A percentile compares a stretch with the other conserved stretches of the same genome.
phyloP scores from a whole-genome alignment of 2,888 invertebrate species.

The Apamea anceps region DNA sequence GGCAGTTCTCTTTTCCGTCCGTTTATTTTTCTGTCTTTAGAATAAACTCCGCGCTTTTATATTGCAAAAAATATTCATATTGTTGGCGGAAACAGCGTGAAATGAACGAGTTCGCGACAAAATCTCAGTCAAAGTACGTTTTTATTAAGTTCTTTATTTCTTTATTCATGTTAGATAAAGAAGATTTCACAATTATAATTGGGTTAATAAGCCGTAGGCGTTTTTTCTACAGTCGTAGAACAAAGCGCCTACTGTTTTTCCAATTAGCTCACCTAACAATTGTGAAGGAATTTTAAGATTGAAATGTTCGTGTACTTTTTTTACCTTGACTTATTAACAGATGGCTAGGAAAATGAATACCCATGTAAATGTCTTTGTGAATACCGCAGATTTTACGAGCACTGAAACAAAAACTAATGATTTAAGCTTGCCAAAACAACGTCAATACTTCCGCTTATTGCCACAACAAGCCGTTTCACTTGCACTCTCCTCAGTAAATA shows the following conservation, averaged over 20 bases:
- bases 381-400: conserved; percentile 10
- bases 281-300: conserved; percentile 13
- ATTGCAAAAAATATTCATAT: conserved; percentile 49
- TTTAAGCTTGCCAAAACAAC: conserved; percentile 27
- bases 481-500: conserved; percentile 81
- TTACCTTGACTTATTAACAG: conserved; percentile 7
- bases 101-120: conserved; percentile 42
- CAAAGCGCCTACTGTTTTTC: not conserved
- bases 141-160: conserved; percentile 54
- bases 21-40: conserved; percentile 50
- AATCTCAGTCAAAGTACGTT: conserved; percentile 44
- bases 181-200: conserved; percentile 20
- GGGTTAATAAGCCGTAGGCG: not conserved
- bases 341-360: not conserved
- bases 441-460: conserved; percentile 73
- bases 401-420: not conserved
- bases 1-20: conserved; percentile 25
- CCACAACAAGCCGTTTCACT: conserved; percentile 78
- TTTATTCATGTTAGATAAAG: conserved; percentile 15
- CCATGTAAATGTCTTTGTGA: not conserved
- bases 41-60: conserved; percentile 36
- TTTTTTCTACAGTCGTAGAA: not conserved
- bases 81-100: conserved; percentile 37
- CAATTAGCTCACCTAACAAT: conserved; percentile 17
- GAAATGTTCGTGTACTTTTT: not conserved